These are phyloP conservation scores for Lates japonicus DNA, from an alignment of 2,797 vertebrate species.

Conservation along the genomic window DNA sequence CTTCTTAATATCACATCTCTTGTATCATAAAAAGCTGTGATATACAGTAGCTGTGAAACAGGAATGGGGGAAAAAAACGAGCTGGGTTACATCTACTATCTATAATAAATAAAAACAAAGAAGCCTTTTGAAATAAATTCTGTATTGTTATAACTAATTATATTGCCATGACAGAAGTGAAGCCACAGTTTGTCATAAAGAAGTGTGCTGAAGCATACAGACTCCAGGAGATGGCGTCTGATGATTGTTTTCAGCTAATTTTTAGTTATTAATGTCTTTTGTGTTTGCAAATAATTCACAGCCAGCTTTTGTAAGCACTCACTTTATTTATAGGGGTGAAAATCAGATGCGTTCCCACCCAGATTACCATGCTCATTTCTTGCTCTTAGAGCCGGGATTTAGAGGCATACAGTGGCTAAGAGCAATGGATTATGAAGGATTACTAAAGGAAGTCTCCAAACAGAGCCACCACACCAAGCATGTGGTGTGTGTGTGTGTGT, in stretches of 20 bases:
- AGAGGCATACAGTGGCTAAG: conserved; percentile 82
- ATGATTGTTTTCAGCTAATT: conserved; percentile 41
- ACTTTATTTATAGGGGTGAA: conserved; percentile 62
- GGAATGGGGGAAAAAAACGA: neutral
- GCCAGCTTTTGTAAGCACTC: conserved; percentile 52
- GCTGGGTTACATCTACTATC: conserved; percentile 6
- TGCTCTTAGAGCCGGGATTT: conserved; percentile 81
- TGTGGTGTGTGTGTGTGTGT: conserved; percentile 51
- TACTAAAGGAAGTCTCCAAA: conserved; percentile 80
- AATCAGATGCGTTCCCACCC: conserved; percentile 76
- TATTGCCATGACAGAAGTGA: conserved; percentile 13
- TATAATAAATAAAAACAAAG: conserved; percentile 2
- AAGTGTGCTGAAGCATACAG: neutral
- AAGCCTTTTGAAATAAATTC: conserved; percentile 19
- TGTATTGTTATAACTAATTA: conserved; percentile 38
- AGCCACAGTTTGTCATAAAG: conserved; percentile 7
- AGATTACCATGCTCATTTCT: conserved; percentile 83
- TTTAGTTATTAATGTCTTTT: conserved; percentile 38
- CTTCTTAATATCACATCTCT: conserved; percentile 25
- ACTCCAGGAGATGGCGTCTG: conserved; percentile 12
- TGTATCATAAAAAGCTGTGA: conserved; percentile 3
- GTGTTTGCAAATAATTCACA: conserved; percentile 55
- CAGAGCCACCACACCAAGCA: conserved; percentile 69
- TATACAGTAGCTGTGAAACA: conserved; percentile 14
- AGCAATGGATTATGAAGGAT: conserved; percentile 86